These are phyloP conservation scores for Phataginus tetradactyla DNA, from an alignment of 2,797 vertebrate species.

Conservation along the genomic window DNA sequence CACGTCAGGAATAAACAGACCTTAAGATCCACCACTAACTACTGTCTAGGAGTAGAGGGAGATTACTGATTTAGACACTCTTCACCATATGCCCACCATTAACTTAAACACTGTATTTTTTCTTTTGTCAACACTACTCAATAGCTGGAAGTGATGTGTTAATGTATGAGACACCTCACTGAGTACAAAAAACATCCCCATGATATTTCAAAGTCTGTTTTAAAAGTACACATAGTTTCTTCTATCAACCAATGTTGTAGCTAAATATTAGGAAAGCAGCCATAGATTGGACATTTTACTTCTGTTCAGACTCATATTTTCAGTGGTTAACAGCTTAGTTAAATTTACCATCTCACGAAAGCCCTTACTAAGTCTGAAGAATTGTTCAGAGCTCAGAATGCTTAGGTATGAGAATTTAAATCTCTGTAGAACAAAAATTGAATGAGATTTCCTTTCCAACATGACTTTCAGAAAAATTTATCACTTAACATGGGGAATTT, in stretches of 20 bases:
- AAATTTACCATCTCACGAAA: constrained; percentile 44
- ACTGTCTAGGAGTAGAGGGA: neutral
- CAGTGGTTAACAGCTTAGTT: constrained; percentile 63
- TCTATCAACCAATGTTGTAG: neutral
- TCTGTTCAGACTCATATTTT: constrained; percentile 53
- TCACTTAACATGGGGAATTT: neutral
- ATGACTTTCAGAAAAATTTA: constrained; percentile 31
- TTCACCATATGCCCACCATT: neutral
- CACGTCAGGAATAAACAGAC: neutral
- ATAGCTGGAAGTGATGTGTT: neutral
- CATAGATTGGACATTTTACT: neutral
- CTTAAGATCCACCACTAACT: neutral
- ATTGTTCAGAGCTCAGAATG: constrained; percentile 13
- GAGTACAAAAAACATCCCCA: neutral
- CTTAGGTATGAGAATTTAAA: constrained; percentile 51
- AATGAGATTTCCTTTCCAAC: constrained; percentile 15
- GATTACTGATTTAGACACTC: neutral
- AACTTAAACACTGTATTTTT: neutral
- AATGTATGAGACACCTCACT: neutral
- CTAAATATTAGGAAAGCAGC: constrained; percentile 45
- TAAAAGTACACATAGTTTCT: neutral
- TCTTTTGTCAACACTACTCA: neutral
- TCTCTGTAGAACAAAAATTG: constrained; percentile 39
- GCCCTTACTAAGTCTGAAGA: constrained; percentile 23
- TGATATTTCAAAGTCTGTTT: neutral